A percentile compares a stretch with the other conserved stretches of the same genome.
phyloP scores from a whole-genome alignment of 2,888 invertebrate genomes.

The Drosophila longiperda region DNA sequence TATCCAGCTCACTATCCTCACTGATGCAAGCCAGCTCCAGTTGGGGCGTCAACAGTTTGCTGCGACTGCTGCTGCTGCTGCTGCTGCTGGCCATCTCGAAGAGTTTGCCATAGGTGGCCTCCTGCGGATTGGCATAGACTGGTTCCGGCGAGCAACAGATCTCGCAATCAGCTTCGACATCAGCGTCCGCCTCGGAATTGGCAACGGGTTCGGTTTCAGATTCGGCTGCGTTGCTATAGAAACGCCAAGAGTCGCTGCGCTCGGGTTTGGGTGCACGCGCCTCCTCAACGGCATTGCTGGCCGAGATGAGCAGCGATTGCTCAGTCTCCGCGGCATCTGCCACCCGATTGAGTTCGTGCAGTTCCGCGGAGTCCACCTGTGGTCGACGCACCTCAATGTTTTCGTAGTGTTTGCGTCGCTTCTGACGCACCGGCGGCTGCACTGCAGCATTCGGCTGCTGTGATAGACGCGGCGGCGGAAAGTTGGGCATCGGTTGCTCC shows the following conservation, averaged over 20 bases:
- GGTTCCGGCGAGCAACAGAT: constrained; percentile 81
- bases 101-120: constrained; percentile 83
- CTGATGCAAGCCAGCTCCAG: constrained; percentile 60
- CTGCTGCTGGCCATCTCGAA: constrained; percentile 82
- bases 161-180: constrained; percentile 28
- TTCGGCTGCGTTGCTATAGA: constrained; percentile 72
- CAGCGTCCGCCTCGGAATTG: constrained; percentile 4
- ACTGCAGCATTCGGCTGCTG: constrained; percentile 64
- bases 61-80: constrained; percentile 55
- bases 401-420: constrained; percentile 82
- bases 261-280: constrained; percentile 80
- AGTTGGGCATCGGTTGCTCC: constrained; percentile 82
- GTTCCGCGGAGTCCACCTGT: constrained; percentile 80
- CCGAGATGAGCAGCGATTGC: constrained; percentile 75
- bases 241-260: constrained; percentile 84
- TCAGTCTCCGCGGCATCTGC: constrained; percentile 71
- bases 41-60: constrained; percentile 77
- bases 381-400: constrained; percentile 77
- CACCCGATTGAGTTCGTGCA: constrained; percentile 73
- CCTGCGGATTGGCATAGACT: constrained; percentile 84
- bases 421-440: constrained; percentile 78
- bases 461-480: constrained; percentile 82
- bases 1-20: constrained; percentile 57
- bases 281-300: constrained; percentile 72
- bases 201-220: constrained; percentile 34